Base-by-base conservation (phyloP, 2,888 invertebrate genomes). In the Chymomyza procnemis region DNA sequence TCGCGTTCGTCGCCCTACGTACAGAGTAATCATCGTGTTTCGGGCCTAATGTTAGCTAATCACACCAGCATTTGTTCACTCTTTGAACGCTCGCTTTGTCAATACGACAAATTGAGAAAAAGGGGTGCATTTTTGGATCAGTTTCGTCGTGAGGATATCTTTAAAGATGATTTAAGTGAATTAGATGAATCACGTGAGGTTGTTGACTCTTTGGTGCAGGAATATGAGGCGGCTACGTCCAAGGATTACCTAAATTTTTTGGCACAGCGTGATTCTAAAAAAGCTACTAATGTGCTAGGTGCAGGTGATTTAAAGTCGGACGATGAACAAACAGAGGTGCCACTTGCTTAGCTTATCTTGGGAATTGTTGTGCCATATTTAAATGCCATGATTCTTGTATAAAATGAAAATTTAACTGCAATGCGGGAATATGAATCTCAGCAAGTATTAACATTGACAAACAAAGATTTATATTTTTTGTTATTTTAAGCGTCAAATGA, bases 111-210 rank as follows among this genome's bases (percentile, higher is more conserved):
- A 91, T 92, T 99, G 64, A 93, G 97, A 50, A 98, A 98, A 89
- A 94, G 99, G 71, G 97, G 98, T 89, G 99, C 99, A 0, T 99
- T 99, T 91, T 92, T 99, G 86, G 99, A 99, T 88, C 98, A 99
- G 91, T 99, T 99, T 91, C 94, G 96, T 54, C 98, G 98, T 89
- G 98, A 99, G 91, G 95, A 96, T 66, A 97, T 99, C 93, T 99
- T 99, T 91, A 94, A 95, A 88, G 97, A 98, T 69, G 97, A 96
- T 90, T 92, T 98, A 61, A 95, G 95, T 75, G 98, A 99, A 91
- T 93, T 99, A 90, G 98, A 98, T 91, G 94, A 95, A 76, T 98
- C 99, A 1, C 93, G 97, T 64, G 95, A 96, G 87, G 96, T 96
- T 9, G 96, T 99, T 0, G 96, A 97, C 90, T 96, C 97, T 89